Base-by-base conservation (phyloP, 2,113 vertebrate species). In the Falco punctatus region DNA sequence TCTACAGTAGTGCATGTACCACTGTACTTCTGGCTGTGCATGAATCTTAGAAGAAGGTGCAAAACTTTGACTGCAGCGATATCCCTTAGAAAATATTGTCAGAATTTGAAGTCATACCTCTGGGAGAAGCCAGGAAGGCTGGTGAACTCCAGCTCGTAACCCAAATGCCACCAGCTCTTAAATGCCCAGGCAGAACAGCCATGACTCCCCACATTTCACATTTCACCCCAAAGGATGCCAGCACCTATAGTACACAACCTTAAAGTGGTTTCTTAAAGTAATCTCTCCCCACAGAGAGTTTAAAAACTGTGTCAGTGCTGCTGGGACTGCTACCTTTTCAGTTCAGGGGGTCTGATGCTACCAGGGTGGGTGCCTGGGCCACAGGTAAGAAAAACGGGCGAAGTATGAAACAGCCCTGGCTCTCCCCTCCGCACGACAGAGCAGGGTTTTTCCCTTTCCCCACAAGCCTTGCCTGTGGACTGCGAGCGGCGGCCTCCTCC, bases 401-500 rank as follows among this genome's bases (percentile, higher is more conserved):
- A 88, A 66, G 3, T 26, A 5, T n/a, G 30, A 83, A 73, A 20
- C 35, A 65, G 6, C 33, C 10, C 38, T 35, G 40, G n/a, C 16
- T 59, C 13, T 69, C 86, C 51, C 49, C 28, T 88, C 40, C 30
- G 23, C 22, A 18, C 8, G 38, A 75, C 6, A 24, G 48, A 67
- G 16, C 20, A 26, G 24, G 52, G 6, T 16, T 91, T 95, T 40
- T 49, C 3, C 46, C 44, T 16, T 91, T 95, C 35, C 44, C 3
- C 46, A 35, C 5, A 1, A 0, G 4, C 20, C 74, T 55, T 66
- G 27, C 54, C 3, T 0, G 54, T 10, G 26, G n/a, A 20, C 19
- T 65, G 57, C 42, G n/a, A 26, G 3, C 0, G 13, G 48, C 46
- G 66, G 32, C 42, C 67, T 30, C 83, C 66, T 82, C 59, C 26